Conservation (phyloP, 53 echinoderm and acorn worm species). For the Arbacia lixula region DNA sequence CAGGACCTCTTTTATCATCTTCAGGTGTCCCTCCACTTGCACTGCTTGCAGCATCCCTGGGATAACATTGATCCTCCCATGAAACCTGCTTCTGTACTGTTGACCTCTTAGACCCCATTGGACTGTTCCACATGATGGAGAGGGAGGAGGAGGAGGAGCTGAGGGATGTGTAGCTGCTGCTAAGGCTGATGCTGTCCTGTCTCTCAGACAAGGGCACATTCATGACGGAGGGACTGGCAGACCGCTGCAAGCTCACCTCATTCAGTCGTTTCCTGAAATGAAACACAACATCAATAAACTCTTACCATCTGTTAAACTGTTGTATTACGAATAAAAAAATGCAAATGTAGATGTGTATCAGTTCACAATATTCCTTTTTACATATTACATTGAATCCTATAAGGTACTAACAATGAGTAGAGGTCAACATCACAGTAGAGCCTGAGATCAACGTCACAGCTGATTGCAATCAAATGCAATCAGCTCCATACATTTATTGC, state of each 20-base stretch:
- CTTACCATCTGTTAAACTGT: too few species aligned
- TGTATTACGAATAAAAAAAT: too few species aligned
- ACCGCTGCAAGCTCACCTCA: constrained; percentile 67
- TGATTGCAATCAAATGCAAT: too few species aligned
- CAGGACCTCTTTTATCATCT: neutral
- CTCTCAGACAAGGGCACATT: constrained; percentile 61
- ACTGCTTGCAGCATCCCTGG: neutral
- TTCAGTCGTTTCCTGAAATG: constrained; percentile 71
- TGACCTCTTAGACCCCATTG: neutral
- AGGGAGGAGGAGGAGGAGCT: constrained; percentile 74
- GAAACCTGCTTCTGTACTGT: constrained; percentile 45
- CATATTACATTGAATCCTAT: too few species aligned
- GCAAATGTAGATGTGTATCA: too few species aligned
- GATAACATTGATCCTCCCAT: constrained; percentile 61
- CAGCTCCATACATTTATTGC: too few species aligned
- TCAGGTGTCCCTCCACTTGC: neutral
- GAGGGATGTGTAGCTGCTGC: constrained; percentile 79
- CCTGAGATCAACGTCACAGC: too few species aligned
- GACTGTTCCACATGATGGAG: constrained; percentile 41
- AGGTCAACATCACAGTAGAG: too few species aligned
- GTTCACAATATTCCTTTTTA: too few species aligned
- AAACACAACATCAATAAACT: too few species aligned
- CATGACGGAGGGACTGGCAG: constrained; percentile 51
- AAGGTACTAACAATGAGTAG: too few species aligned
- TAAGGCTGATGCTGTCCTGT: constrained; percentile 71